phyloP scores from a whole-genome alignment of 2,888 invertebrate species.

The Rhyacophila evoluta region DNA sequence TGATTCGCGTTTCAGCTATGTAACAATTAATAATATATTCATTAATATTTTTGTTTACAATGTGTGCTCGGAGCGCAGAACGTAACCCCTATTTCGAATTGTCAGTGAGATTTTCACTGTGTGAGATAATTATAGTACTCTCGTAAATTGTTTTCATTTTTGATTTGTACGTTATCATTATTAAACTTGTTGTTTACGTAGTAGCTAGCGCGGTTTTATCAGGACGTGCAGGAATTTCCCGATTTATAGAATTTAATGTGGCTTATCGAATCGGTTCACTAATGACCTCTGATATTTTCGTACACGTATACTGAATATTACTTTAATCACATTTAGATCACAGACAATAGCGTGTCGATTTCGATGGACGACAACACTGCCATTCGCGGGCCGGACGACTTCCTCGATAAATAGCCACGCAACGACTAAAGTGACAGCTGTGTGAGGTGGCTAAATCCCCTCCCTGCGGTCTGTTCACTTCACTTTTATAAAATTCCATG shows the following conservation, averaged over 20 bases:
- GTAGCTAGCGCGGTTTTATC: not conserved
- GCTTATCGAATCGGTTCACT: not conserved
- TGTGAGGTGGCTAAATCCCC: constrained; percentile 34
- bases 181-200: constrained; percentile 2
- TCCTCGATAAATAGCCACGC: constrained; percentile 7
- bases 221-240: not conserved
- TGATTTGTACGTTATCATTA: constrained; percentile 44
- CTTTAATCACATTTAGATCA: constrained; percentile 36
- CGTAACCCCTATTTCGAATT: not conserved
- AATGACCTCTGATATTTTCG: not conserved
- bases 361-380: not conserved
- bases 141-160: constrained; percentile 39
- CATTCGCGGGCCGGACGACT: not conserved
- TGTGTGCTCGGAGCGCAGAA: no score
- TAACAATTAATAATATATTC: no score
- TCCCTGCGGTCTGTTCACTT: not conserved
- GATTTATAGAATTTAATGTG: not conserved
- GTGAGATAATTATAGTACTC: not conserved
- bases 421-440: constrained; percentile 34
- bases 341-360: constrained; percentile 10
- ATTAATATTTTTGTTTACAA: no score
- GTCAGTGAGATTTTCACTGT: not conserved
- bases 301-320: constrained; percentile 36
- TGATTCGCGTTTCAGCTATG: not conserved
- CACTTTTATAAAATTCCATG: not conserved